Evolutionary conservation across 2,888 invertebrate species (phyloP).

Genomic region (Iselma pallidipennis): DNA sequence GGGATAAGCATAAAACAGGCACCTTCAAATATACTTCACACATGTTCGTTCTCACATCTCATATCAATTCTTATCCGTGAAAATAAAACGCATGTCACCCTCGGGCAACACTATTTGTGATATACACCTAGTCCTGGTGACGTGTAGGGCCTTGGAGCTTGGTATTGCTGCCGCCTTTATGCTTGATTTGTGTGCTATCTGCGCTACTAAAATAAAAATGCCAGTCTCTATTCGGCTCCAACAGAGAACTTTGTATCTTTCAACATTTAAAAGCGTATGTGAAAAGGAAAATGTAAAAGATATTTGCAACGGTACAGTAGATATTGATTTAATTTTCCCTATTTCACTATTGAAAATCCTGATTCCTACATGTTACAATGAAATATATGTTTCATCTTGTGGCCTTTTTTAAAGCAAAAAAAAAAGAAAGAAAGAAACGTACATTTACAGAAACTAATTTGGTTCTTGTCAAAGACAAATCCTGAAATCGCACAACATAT

Average conservation of each 20-base stretch:
- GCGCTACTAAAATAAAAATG: conserved; percentile 31
- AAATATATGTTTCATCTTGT: background rate
- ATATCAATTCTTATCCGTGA: conserved; percentile 48
- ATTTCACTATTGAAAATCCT: background rate
- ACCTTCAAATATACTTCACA: conserved; percentile 27
- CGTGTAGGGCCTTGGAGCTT: conserved; percentile 36
- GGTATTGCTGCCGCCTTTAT: conserved; percentile 31
- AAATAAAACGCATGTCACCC: conserved; percentile 48
- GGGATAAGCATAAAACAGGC: conserved; percentile 1
- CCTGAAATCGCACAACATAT: conserved; percentile 36
- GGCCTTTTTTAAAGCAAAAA: background rate
- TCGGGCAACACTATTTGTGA: conserved; percentile 44
- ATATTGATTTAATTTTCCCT: background rate
- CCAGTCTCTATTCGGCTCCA: conserved; percentile 2
- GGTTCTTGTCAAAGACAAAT: conserved; percentile 40
- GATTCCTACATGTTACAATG: background rate
- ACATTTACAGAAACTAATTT: conserved; percentile 32
- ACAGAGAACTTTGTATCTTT: background rate
- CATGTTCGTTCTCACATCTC: conserved; percentile 46
- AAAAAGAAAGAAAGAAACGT: background rate
- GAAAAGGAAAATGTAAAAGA: background rate
- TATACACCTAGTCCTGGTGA: conserved; percentile 41
- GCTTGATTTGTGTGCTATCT: conserved; percentile 39
- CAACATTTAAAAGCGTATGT: background rate
- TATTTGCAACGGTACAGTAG: background rate